Conservation (phyloP, 2,113 vertebrate genomes). For the Halcyon malimbica region DNA sequence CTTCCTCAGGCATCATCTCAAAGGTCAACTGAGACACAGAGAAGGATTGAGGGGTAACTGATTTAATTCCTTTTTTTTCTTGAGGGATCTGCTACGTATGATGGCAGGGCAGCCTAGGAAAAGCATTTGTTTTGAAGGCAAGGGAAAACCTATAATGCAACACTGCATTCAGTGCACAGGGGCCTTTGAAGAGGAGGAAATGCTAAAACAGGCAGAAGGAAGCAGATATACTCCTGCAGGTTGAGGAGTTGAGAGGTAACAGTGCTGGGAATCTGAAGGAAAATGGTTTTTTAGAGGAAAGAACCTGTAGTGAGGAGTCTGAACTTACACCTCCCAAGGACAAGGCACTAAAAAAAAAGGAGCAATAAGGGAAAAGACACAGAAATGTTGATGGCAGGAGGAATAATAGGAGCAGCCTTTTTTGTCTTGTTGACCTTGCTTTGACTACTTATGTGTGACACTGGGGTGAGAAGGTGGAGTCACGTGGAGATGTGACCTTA, state of each 20-base stretch:
- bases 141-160: neutral
- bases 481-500: neutral
- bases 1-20: neutral
- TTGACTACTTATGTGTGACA: neutral
- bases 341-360: neutral
- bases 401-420: neutral
- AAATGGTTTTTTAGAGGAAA: neutral
- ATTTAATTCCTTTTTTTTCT: neutral
- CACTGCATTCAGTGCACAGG: neutral
- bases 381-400: neutral
- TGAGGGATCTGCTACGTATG: neutral
- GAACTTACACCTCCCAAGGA: neutral
- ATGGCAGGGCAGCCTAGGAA: neutral
- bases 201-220: neutral
- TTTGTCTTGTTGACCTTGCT: neutral
- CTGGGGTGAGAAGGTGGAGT: neutral
- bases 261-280: neutral
- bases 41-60: neutral
- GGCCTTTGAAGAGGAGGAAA: neutral
- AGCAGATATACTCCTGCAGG: neutral
- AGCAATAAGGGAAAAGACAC: neutral
- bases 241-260: neutral
- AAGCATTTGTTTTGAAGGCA: neutral
- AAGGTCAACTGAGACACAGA: neutral
- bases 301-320: neutral